Evolutionary conservation across 2,888 invertebrate species (phyloP), one percentile per base, ranked within the genome.

Genomic region (Meghimatium bilineatum): DNA sequence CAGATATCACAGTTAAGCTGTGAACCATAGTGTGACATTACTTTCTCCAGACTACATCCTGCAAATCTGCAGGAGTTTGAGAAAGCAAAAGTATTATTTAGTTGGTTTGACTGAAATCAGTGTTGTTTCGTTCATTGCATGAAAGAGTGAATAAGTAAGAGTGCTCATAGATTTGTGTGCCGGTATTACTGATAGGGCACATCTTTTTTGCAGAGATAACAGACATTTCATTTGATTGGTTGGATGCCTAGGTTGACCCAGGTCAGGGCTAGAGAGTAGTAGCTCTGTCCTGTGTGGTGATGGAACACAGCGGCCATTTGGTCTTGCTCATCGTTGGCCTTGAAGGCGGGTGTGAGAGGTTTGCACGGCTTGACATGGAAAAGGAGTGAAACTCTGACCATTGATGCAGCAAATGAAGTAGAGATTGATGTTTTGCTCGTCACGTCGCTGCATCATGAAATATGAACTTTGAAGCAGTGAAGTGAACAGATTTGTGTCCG

Each of bases 161-260:
- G n/a, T 79, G 79, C n/a, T 38, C 36, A 67, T 32, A 49, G 12
- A 38, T n/a, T 26, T 82, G 32, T 76, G 76, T 52, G 78, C 76
- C 52, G 83, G 78, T 83, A 75, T 80, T 80, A 84, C 84, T 84
- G 84, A 84, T 76, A 49, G 84, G 84, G 84, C 66, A 84, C 72
- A 84, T 84, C 84, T 84, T 84, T 84, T 84, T 84, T 80, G 76
- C 84, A 84, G 84, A 84, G 75, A 52, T 80, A 84, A 84, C 84
- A 75, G 84, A 75, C 80, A 66, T 84, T 80, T 84, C 80, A 84
- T 52, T 83, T 78, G 79, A 60, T 80, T 84, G 84, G 76, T 76
- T 82, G 82, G 82, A 82, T 76, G 76, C 82, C 82, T 77, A 77
- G 82, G 82, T 83, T 78, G 83, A 83, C 83, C 83, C 83, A 78